A percentile compares a stretch with the other conserved stretches of the same genome.
phyloP scores from a whole-genome alignment of 1,140 invertebrate genomes.

The Nixonia krombeini region DNA sequence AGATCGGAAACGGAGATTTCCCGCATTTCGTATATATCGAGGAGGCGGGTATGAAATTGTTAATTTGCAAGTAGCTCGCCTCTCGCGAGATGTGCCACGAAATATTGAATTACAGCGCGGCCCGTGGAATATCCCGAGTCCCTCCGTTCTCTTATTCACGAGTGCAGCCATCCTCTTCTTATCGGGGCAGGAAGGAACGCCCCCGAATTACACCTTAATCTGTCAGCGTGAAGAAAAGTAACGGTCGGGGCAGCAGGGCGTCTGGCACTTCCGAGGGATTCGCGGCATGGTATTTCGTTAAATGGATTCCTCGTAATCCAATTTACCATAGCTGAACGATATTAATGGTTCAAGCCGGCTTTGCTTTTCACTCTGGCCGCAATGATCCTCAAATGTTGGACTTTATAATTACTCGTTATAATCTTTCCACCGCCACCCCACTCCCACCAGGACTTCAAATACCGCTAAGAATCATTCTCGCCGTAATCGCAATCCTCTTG shows the following conservation, averaged over 20 bases:
- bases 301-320: slow-evolving; percentile 63
- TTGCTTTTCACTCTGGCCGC: slow-evolving; percentile 37
- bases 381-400: slow-evolving; percentile 60
- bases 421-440: not conserved
- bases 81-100: slow-evolving; percentile 7
- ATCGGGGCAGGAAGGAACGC: not conserved
- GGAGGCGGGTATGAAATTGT: slow-evolving; percentile 15
- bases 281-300: slow-evolving; percentile 50
- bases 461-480: no score
- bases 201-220: slow-evolving; percentile 49
- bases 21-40: no score
- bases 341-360: slow-evolving; percentile 61
- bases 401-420: slow-evolving; percentile 25
- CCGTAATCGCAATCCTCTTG: no score
- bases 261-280: slow-evolving; percentile 43
- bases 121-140: slow-evolving; percentile 13
- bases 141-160: slow-evolving; percentile 35
- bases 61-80: slow-evolving; percentile 5
- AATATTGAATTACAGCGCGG: slow-evolving; percentile 36
- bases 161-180: not conserved
- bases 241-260: slow-evolving; percentile 16
- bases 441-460: no score
- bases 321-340: slow-evolving; percentile 57
- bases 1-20: no score
- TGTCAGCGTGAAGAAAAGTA: slow-evolving; percentile 44